These are phyloP conservation scores for Atractosteus spatula DNA, from an alignment of 2,113 vertebrate species.

Conservation along the genomic window DNA sequence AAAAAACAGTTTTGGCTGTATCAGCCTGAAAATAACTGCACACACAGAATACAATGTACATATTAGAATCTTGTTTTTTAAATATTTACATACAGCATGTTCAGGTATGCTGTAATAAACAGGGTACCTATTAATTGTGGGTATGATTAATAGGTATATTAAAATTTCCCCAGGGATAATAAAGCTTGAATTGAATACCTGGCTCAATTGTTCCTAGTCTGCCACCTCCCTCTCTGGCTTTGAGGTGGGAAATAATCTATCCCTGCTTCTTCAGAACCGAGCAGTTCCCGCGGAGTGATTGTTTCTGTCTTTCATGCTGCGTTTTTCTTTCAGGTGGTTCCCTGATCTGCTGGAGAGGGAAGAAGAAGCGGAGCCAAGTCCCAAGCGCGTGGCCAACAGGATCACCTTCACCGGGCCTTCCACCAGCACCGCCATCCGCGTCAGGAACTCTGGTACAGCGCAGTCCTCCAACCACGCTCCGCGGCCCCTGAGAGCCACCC, in stretches of 20 bases:
- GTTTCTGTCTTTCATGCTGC: not conserved
- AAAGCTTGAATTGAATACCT: too few relatives aligned
- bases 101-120: too few relatives aligned
- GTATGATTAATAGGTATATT: too few relatives aligned
- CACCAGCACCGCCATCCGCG: conserved; percentile 61
- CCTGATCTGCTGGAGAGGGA: conserved; percentile 27
- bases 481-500: not conserved
- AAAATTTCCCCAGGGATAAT: too few relatives aligned
- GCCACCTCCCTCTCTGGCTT: too few relatives aligned
- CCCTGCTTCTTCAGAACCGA: not conserved
- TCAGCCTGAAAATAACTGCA: too few relatives aligned
- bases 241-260: not conserved
- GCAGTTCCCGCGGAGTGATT: not conserved
- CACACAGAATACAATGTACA: too few relatives aligned
- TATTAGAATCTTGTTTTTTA: too few relatives aligned
- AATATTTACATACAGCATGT: too few relatives aligned
- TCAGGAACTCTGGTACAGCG: conserved; percentile 53
- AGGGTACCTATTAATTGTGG: too few relatives aligned
- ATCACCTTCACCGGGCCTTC: conserved; percentile 62
- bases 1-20: too few relatives aligned
- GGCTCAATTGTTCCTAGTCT: too few relatives aligned
- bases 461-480: not conserved
- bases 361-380: conserved; percentile 23
- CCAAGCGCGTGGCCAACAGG: conserved; percentile 47
- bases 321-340: conserved; percentile 50